Base-by-base conservation (phyloP, 1,140 invertebrate species). In the Elysia chlorotica region DNA sequence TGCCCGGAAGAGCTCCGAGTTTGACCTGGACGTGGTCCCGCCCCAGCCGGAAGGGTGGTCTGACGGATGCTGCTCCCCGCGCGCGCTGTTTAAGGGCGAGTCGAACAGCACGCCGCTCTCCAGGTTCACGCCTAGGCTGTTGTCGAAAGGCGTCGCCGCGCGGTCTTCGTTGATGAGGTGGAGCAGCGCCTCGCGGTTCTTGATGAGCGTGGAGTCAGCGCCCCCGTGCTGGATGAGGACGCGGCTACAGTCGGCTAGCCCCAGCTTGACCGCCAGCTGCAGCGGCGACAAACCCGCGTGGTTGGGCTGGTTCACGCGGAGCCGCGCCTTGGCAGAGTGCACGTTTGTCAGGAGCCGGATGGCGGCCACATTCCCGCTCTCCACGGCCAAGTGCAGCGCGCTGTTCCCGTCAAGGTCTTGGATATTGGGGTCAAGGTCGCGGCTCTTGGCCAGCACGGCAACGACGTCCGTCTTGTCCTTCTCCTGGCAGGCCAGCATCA, bases 401-500 rank as follows among this genome's bases (percentile, higher is more conserved):
- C 78, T 79, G 59, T 76, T 75, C 1, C 78, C 77, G 10, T 76
- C 92, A 79, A 93, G 91, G 89, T 97, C 95, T 61, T 90, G 89
- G 65, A 96, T 89, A 31, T 91, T 91, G 0, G 93, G 91, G 88
- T 97, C 93, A 85, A 94, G 95, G 71, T 95, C 93, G 1, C 92
- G 89, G 76, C 93, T 91, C 63, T 91, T 90, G 31, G 96, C 85
- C 21, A 97, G 88, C 63, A 93, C 87, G 79, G 92, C 91, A 1
- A 96, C 93, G 74, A 96, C 92, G 69, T 95, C 93, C 17, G 91
- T 90, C 77, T 95, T 93, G 4, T 79, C 76, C 1, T 94, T 93
- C 83, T 96, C 94, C 83, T 96, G 94, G 19, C 94, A 93, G 5
- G 95, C 95, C 84, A 95, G 96, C 95, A 97, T 97, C 56, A 97